These are phyloP conservation scores for Alviniconcha strummeri DNA, from an alignment of 2,888 invertebrate species.

Conservation along the genomic window DNA sequence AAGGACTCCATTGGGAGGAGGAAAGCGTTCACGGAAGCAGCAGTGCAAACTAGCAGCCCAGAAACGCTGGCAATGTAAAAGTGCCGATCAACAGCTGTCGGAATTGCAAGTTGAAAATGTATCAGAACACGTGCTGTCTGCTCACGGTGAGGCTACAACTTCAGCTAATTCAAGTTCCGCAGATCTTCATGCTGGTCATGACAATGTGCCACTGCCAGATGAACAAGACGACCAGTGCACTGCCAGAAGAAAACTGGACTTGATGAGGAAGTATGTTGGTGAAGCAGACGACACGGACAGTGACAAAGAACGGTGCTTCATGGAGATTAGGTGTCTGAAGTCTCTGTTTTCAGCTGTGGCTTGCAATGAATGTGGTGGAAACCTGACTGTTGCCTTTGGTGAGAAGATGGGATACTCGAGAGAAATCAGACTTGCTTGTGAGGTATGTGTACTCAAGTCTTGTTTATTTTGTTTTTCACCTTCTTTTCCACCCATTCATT, in stretches of 20 bases:
- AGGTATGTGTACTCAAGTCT: background rate
- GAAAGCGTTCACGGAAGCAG: background rate
- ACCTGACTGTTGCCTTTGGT: background rate
- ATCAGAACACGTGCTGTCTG: background rate
- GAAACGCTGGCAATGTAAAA: background rate
- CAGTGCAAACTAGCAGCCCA: background rate
- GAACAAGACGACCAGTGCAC: background rate
- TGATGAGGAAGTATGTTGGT: background rate
- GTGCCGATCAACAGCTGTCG: background rate
- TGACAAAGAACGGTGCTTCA: background rate
- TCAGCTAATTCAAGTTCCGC: background rate
- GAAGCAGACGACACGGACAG: background rate
- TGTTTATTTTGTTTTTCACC: too few relatives aligned
- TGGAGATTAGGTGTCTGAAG: background rate
- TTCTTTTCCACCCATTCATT: background rate
- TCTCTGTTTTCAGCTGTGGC: background rate
- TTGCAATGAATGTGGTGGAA: background rate
- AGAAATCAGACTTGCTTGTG: conserved; percentile 1
- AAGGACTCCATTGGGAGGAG: background rate
- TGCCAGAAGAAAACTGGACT: background rate
- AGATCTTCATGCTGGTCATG: background rate
- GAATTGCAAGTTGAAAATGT: background rate
- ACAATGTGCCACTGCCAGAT: background rate
- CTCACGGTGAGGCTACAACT: background rate
- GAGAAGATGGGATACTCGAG: conserved; percentile 12